Conservation (phyloP, 2,888 invertebrate species). For the Phorcus lineatus region DNA sequence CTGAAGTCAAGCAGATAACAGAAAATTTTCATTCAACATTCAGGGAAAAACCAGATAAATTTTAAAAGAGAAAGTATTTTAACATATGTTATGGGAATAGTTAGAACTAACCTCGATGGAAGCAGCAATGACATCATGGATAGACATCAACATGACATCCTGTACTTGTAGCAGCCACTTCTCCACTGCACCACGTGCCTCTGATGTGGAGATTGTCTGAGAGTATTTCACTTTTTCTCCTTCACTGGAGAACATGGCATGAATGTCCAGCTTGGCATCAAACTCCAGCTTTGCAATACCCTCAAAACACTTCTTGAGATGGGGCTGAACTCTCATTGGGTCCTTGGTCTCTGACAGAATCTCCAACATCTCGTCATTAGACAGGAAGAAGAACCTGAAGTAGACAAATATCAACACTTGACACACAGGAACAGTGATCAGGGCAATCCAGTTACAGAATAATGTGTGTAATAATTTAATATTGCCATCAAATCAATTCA, state of each 20-base stretch:
- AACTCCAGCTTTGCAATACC: slow-evolving; percentile 92
- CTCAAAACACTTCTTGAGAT: slow-evolving; percentile 77
- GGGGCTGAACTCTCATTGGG: slow-evolving; percentile 75
- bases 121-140: slow-evolving; percentile 81
- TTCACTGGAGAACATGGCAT: slow-evolving; percentile 88
- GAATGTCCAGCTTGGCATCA: slow-evolving; percentile 90
- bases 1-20: too few species aligned
- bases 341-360: slow-evolving; percentile 76
- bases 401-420: too few species aligned
- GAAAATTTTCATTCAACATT: too few species aligned
- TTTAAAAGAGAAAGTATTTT: not conserved
- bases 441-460: too few species aligned
- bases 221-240: slow-evolving; percentile 85
- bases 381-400: slow-evolving; percentile 75
- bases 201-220: slow-evolving; percentile 86
- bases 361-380: slow-evolving; percentile 76
- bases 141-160: slow-evolving; percentile 85
- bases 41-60: too few species aligned
- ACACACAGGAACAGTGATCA: too few species aligned
- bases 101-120: slow-evolving; percentile 77
- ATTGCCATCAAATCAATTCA: too few species aligned
- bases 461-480: too few species aligned
- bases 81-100: too few species aligned
- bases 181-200: slow-evolving; percentile 87
- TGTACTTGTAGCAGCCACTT: slow-evolving; percentile 90